A percentile compares a stretch with the other conserved stretches of the same genome.
Evolutionary conservation across 2,113 vertebrate genomes (phyloP).

Genomic region (Alexandromys fortis): DNA sequence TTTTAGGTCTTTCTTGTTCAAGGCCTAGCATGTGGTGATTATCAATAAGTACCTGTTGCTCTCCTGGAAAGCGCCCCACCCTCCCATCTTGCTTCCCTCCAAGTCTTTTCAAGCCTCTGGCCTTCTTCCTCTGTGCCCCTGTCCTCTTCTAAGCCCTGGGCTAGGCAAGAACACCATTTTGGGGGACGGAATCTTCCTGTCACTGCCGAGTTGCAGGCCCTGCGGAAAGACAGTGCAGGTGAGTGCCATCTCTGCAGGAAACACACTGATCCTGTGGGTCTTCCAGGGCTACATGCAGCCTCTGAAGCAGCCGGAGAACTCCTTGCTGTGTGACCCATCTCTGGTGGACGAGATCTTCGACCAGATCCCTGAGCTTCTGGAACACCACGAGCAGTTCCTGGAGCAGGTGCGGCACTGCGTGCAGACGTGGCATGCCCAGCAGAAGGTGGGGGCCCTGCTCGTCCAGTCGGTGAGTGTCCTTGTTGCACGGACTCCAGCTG

Average conservation of each 20-base stretch:
- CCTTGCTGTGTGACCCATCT: slow-evolving; percentile 93
- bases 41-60: background rate
- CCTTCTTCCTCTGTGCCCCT: background rate
- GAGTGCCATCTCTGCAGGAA: background rate
- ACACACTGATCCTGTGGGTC: background rate
- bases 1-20: slow-evolving; percentile 16
- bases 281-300: slow-evolving; percentile 97
- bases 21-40: background rate
- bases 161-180: background rate
- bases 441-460: slow-evolving; percentile 96
- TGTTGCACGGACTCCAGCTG: background rate
- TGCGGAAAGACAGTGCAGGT: background rate
- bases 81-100: background rate
- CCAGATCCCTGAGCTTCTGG: slow-evolving; percentile 98
- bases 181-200: background rate
- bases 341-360: slow-evolving; percentile 98
- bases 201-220: background rate
- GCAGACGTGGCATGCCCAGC: slow-evolving; percentile 95
- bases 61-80: background rate
- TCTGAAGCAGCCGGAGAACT: slow-evolving; percentile 95
- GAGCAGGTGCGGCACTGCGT: slow-evolving; percentile 94
- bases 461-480: slow-evolving; percentile 92
- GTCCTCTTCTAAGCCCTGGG: background rate
- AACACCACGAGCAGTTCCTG: slow-evolving; percentile 97
- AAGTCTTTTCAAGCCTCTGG: background rate